Conservation (phyloP, 2,113 vertebrate genomes). For the Dissostichus mawsoni region DNA sequence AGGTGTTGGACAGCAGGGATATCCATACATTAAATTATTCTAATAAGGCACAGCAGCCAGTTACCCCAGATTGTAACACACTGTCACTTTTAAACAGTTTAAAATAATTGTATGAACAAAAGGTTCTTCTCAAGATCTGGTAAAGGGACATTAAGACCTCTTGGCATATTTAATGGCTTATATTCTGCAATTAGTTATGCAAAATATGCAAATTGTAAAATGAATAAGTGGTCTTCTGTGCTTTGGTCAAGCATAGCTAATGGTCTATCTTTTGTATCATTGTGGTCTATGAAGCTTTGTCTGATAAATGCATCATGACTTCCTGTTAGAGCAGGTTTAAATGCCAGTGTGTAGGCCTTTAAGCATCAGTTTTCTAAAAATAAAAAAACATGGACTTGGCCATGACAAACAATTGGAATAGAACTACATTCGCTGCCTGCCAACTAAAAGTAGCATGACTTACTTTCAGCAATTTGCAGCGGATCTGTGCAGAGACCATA, state of each 20-base stretch:
- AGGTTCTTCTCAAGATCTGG: conserved; percentile 2
- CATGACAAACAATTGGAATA: conserved; percentile 10
- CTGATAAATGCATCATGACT: neutral
- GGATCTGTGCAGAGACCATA: conserved; percentile 99
- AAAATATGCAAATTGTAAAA: neutral
- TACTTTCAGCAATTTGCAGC: conserved; percentile 99
- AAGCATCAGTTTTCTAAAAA: conserved; percentile 13
- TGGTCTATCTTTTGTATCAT: neutral
- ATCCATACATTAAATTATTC: conserved; percentile 10
- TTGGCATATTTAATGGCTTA: conserved; percentile 1
- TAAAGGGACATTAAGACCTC: neutral
- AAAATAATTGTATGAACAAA: neutral
- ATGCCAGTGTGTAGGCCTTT: conserved; percentile 47
- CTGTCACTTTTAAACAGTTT: conserved; percentile 2
- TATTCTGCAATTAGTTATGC: neutral
- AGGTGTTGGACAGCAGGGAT: conserved; percentile 22
- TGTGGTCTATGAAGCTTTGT: conserved; percentile 25
- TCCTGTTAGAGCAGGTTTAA: conserved; percentile 33
- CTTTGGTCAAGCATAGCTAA: neutral
- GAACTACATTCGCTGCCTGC: neutral
- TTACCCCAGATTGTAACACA: conserved; percentile 6
- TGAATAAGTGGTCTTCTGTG: neutral
- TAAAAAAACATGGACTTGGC: neutral
- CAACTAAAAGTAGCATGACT: conserved; percentile 68
- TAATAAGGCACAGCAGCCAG: conserved; percentile 21